phyloP scores from a whole-genome alignment of 2,888 invertebrate species.

The Anagyrus pseudococci region DNA sequence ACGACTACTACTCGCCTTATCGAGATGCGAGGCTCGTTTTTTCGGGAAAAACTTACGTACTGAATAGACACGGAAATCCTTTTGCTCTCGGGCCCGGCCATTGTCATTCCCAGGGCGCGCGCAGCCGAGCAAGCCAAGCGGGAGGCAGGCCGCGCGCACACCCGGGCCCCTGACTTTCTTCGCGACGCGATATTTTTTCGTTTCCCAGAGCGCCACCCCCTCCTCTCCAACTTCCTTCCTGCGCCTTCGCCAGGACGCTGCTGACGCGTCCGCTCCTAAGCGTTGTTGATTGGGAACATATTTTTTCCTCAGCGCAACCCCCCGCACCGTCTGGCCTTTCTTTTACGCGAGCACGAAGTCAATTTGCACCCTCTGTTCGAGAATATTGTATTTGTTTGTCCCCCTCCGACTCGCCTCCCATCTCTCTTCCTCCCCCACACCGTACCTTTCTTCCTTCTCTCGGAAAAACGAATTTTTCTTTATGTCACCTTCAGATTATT shows the following conservation, averaged over 20 bases:
- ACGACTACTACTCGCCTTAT: slow-evolving; percentile 29
- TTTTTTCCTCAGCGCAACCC: neutral
- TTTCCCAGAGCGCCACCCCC: too few relatives aligned
- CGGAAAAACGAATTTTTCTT: slow-evolving; percentile 2
- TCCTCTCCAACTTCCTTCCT: too few relatives aligned
- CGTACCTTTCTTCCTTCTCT: neutral
- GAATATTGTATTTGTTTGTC: slow-evolving; percentile 7
- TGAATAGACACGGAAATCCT: slow-evolving; percentile 33
- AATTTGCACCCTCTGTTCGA: neutral
- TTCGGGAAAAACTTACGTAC: slow-evolving; percentile 28
- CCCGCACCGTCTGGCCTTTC: neutral
- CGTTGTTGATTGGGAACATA: slow-evolving; percentile 16
- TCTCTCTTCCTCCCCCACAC: neutral
- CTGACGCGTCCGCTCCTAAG: slow-evolving; percentile 11
- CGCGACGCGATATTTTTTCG: too few relatives aligned
- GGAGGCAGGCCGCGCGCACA: too few relatives aligned
- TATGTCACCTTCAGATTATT: neutral
- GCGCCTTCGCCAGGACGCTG: too few relatives aligned
- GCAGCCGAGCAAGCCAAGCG: neutral
- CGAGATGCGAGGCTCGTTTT: slow-evolving; percentile 39
- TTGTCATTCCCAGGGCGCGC: slow-evolving; percentile 32
- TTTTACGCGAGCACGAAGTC: neutral
- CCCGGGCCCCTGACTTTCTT: too few relatives aligned
- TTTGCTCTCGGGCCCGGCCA: slow-evolving; percentile 32
- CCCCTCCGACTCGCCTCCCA: too few relatives aligned